phyloP scores from a whole-genome alignment of 2,888 invertebrate species.

The Tholera decimalis region DNA sequence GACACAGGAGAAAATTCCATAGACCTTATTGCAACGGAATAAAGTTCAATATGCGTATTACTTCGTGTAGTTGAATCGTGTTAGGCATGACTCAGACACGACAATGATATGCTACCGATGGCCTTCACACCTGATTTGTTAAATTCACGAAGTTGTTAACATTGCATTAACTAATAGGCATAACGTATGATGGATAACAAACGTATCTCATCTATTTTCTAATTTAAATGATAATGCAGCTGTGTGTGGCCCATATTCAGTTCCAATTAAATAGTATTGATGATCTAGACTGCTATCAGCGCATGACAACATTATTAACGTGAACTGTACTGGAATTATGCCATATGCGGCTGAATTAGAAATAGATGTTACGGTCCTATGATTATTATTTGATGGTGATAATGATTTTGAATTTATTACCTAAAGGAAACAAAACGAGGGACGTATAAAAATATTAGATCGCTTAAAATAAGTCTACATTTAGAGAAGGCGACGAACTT shows the following conservation, averaged over 20 bases:
- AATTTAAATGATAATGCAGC: slow-evolving; percentile 54
- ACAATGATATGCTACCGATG: slow-evolving; percentile 48
- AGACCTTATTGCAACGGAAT: slow-evolving; percentile 28
- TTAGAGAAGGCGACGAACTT: too few species aligned
- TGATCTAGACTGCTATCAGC: slow-evolving; percentile 39
- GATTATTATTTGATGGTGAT: not conserved
- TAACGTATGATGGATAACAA: not conserved
- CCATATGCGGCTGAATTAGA: slow-evolving; percentile 3
- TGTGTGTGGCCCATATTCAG: slow-evolving; percentile 7
- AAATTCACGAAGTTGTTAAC: slow-evolving; percentile 42
- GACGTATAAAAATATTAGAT: not conserved
- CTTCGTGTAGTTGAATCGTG: not conserved
- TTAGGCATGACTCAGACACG: slow-evolving; percentile 30
- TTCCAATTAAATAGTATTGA: slow-evolving; percentile 19
- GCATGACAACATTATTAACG: slow-evolving; percentile 32
- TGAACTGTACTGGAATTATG: not conserved
- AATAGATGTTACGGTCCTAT: slow-evolving; percentile 1
- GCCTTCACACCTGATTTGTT: slow-evolving; percentile 54
- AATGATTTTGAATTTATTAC: not conserved
- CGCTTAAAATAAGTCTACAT: not conserved
- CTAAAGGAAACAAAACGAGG: too few species aligned
- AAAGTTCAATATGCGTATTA: slow-evolving; percentile 10
- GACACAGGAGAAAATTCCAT: not conserved
- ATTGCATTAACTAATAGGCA: slow-evolving; percentile 40
- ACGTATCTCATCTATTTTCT: slow-evolving; percentile 21